phyloP scores from a whole-genome alignment of 2,888 invertebrate genomes.

The Prenolepis imparis region DNA sequence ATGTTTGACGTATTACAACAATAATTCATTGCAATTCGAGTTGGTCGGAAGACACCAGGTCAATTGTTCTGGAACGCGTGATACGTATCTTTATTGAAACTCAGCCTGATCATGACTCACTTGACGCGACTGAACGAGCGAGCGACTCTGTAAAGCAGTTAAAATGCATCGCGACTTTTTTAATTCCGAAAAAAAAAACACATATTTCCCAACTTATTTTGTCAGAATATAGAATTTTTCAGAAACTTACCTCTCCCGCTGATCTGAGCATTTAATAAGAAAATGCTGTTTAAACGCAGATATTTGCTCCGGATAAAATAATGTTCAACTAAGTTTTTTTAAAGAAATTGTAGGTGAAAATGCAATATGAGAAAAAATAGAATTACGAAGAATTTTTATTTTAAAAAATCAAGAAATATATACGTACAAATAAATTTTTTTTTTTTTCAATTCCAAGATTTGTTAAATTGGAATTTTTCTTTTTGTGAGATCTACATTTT shows the following conservation, averaged over 20 bases:
- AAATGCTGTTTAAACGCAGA: not conserved
- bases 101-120: conserved; percentile 2
- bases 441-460: not conserved
- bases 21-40: not conserved
- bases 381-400: not conserved
- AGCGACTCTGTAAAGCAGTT: not conserved
- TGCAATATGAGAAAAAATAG: not conserved
- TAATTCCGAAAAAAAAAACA: not conserved
- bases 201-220: not conserved
- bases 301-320: not conserved
- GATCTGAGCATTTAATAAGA: not conserved
- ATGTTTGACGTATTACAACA: not conserved
- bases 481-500: not conserved
- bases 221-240: not conserved
- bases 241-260: not conserved
- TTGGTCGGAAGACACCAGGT: not conserved
- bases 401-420: not conserved
- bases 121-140: not conserved
- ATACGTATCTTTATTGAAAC: conserved; percentile 37
- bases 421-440: not conserved
- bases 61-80: conserved; percentile 31
- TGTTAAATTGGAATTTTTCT: not conserved
- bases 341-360: not conserved
- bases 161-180: not conserved
- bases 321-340: not conserved